Conservation (phyloP, 2,113 vertebrate species). For the Ivindomyrus marchei region DNA sequence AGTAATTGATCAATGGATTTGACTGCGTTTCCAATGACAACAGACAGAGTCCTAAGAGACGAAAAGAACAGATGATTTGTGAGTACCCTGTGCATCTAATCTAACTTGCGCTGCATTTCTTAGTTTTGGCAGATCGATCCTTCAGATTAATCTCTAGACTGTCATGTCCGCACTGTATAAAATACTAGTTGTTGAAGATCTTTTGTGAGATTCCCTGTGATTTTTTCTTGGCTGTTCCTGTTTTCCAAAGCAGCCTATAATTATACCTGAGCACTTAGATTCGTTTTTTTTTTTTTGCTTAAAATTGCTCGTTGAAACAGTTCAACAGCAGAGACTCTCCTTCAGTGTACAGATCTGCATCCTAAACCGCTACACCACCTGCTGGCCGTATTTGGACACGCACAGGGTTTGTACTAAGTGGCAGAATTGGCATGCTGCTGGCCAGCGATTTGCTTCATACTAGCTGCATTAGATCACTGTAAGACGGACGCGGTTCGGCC, state of each 20-base stretch:
- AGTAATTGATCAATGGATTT: background rate
- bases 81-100: background rate
- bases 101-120: background rate
- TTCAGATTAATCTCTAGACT: background rate
- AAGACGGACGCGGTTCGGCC: background rate
- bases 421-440: background rate
- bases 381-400: background rate
- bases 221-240: background rate
- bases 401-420: background rate
- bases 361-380: background rate
- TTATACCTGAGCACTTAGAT: background rate
- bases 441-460: background rate
- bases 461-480: background rate
- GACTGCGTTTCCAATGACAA: background rate
- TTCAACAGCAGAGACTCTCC: background rate
- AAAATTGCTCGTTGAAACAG: background rate
- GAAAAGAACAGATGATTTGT: slow-evolving; percentile 1
- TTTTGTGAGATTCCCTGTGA: background rate
- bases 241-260: background rate
- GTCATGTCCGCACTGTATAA: background rate
- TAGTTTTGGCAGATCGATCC: background rate
- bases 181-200: background rate
- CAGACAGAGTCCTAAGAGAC: background rate
- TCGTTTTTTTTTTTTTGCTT: background rate
- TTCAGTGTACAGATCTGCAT: background rate